Evolutionary conservation across 2,888 invertebrate genomes (phyloP), one percentile per base, ranked within the genome.

Genomic region (Thysanoteuthis rhombus): DNA sequence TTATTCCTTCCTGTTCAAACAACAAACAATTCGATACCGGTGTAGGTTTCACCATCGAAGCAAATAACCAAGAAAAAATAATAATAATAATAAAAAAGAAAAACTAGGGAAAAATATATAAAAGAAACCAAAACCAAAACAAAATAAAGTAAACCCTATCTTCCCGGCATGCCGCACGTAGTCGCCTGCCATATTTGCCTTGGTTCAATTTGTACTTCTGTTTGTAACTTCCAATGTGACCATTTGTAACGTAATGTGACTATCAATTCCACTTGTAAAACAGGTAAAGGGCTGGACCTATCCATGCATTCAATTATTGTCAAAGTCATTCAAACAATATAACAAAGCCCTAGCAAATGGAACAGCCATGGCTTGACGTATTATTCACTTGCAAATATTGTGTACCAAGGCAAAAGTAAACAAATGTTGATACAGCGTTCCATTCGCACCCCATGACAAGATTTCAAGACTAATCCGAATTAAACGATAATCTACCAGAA

Each of bases 191-290:
- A 75, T 75, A 75, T 75, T 75, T n/a, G 75, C 10, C n/a, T 75
- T 75, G 16, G 75, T 75, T 75, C 75, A 75, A 75, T 75, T 75
- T 75, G 75, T n/a, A 75, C n/a, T n/a, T n/a, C 75, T 75, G 75
- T 75, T 75, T 75, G 75, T n/a, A 10, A n/a, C 75, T 75, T 75
- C 12, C n/a, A 75, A 75, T 75, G 2, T 8, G 16, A 75, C 75
- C n/a, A 75, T 75, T 75, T 75, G 75, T 75, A 75, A 75, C 75
- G n/a, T 75, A 75, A 75, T 75, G n/a, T 75, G n/a, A 75, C 75
- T 75, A n/a, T 75, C 75, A 75, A 16, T 75, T 75, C 75, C 75
- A 32, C 75, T 75, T 75, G 75, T 75, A 75, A 75, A 75, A 75
- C 75, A n/a, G 32, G 75, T n/a, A 75, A 75, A n/a, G 32, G 2